Conservation (phyloP, 2,113 vertebrate genomes). For the Ptychochromis oligacanthus region DNA sequence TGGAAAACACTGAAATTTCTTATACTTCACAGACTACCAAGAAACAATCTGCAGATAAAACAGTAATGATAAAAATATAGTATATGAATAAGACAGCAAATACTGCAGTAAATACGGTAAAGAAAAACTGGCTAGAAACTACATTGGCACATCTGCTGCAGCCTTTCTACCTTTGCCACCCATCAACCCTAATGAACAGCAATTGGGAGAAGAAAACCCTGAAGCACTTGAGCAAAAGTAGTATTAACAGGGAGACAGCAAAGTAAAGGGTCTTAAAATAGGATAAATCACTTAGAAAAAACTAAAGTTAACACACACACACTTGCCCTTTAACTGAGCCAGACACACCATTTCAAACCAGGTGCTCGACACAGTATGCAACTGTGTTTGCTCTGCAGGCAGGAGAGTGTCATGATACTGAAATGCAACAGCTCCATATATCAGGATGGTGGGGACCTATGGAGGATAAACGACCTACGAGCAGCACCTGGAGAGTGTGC, state of each 20-base stretch:
- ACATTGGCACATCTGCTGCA: constrained; percentile 1
- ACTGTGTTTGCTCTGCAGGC: constrained; percentile 46
- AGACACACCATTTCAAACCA: constrained; percentile 35
- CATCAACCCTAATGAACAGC: constrained; percentile 63
- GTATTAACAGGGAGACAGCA: constrained; percentile 58
- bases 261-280: constrained; percentile 64
- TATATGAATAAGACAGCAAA: constrained; percentile 5
- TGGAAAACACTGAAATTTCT: neutral
- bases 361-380: constrained; percentile 4
- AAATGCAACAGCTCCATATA: constrained; percentile 69
- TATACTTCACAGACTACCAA: neutral
- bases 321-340: constrained; percentile 43
- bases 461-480: constrained; percentile 60
- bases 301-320: constrained; percentile 36
- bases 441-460: constrained; percentile 45
- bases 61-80: neutral
- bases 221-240: constrained; percentile 53
- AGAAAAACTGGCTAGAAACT: neutral
- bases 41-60: constrained; percentile 28
- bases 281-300: constrained; percentile 62
- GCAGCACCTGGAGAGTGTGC: constrained; percentile 58
- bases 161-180: constrained; percentile 28
- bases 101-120: neutral
- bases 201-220: constrained; percentile 51
- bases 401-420: constrained; percentile 41